Percentiles rank a stretch among this genome's conserved stretches.
Conservation (phyloP, 1,140 invertebrate species). For the Zaprionus taronus region DNA sequence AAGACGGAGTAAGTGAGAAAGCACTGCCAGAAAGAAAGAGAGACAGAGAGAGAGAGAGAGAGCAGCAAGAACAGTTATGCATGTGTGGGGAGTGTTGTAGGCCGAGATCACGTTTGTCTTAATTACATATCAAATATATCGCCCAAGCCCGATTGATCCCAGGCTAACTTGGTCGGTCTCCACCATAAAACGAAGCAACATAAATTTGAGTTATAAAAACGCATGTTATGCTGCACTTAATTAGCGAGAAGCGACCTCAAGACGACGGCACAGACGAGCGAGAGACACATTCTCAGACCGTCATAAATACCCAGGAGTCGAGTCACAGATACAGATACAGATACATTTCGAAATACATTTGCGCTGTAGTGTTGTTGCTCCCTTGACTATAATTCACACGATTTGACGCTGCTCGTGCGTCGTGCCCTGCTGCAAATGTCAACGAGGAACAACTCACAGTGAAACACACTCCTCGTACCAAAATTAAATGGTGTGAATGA, state of each 20-base stretch:
- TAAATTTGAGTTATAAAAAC: conserved; percentile 83
- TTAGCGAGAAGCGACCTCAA: conserved; percentile 70
- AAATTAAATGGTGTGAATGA: conserved; percentile 82
- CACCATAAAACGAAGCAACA: conserved; percentile 73
- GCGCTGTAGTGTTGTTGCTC: not conserved
- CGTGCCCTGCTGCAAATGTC: conserved; percentile 56
- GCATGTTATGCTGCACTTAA: conserved; percentile 81
- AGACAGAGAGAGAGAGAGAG: not conserved
- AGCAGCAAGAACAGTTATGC: conserved; percentile 35
- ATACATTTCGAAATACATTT: conserved; percentile 7
- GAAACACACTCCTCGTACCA: conserved; percentile 13
- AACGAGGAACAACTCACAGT: conserved; percentile 61
- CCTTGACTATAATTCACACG: conserved; percentile 68
- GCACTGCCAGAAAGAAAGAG: not conserved
- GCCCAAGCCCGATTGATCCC: conserved; percentile 68
- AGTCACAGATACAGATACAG: conserved; percentile 21
- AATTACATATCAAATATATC: conserved; percentile 82
- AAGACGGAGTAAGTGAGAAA: not conserved
- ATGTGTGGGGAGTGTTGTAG: conserved; percentile 4
- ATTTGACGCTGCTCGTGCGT: conserved; percentile 65
- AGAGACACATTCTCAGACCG: conserved; percentile 22
- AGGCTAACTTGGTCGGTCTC: conserved; percentile 26
- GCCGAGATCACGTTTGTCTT: conserved; percentile 64
- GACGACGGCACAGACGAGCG: conserved; percentile 6
- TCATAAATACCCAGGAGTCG: conserved; percentile 42